Base-by-base conservation (phyloP, 1,140 invertebrate species). In the Scaptomyza graminum region DNA sequence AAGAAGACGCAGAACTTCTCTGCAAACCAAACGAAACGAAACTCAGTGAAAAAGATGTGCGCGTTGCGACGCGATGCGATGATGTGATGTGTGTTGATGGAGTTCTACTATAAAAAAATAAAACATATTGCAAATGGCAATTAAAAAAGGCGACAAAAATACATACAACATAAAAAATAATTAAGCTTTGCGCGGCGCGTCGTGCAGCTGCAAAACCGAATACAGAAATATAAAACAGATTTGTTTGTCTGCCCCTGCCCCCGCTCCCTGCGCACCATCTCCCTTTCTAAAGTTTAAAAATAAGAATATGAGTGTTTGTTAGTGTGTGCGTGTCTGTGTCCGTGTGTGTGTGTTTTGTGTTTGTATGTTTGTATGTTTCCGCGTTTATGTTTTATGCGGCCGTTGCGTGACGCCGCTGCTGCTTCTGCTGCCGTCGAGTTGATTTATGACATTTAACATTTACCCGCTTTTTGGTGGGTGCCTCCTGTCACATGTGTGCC, bases 361-460 rank as follows among this genome's bases (percentile, higher is more conserved):
- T 13, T 67, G 47, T 63, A 46, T 52, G 31, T 60, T 37, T 57
- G 54, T 59, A 50, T 76, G 51, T 74, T 57, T 74, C 60, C 60
- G 66, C 59, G 66, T 64, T 74, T 70, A 74, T 74, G 73, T 70
- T 74, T 74, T 70, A 76, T 79, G 68, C 64, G 71, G 57, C 70
- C 43, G 31, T 78, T 75, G 74, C 68, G 68, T 78, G 73, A 63
- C 60, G 59, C 60, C 31, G 31, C 31, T 31, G 28, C 28, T 7
- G 31, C 31, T 6, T 3, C 28, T 34, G 31, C 31, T 34, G 63
- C 5, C 55, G 34, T 67, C 64, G 68, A 47, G 44, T 75, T 80
- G 78, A 80, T 80, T 80, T 80, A 80, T 80, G 78, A 80, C 76
- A 79, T 79, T 79, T 79, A 79, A 79, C 76, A 79, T 79, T 72